Evolutionary conservation across 2,797 vertebrate genomes (phyloP).

Genomic region (Sternotherus odoratus): DNA sequence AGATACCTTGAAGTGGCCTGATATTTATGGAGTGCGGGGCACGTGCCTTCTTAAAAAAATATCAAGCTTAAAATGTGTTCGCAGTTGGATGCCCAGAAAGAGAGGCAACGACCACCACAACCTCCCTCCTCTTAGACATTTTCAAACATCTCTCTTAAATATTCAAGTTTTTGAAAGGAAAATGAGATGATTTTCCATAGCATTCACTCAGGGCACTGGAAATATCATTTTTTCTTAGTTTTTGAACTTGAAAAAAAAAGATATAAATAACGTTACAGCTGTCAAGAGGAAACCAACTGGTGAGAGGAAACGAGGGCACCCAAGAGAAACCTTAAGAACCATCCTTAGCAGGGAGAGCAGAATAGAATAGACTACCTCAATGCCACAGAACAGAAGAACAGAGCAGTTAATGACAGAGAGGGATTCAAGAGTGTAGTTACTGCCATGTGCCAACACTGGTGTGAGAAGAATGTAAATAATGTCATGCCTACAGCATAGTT

Average conservation of each 20-base stretch:
- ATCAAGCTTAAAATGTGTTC: neutral
- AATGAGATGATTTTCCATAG: neutral
- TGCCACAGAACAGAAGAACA: neutral
- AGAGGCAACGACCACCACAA: neutral
- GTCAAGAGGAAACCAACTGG: neutral
- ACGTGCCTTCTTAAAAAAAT: neutral
- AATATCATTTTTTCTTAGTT: neutral
- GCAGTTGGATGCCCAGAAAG: neutral
- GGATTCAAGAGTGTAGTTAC: neutral
- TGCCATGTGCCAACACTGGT: neutral
- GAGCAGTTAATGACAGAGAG: neutral
- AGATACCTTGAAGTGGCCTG: neutral
- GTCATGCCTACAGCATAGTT: neutral
- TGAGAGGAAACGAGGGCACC: neutral
- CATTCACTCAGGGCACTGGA: neutral
- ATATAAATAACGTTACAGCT: neutral
- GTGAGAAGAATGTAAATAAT: neutral
- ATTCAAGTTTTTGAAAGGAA: neutral
- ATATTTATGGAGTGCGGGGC: neutral
- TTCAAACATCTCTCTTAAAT: neutral
- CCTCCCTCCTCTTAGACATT: neutral
- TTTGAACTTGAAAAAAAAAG: neutral
- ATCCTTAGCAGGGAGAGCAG: neutral
- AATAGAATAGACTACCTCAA: neutral
- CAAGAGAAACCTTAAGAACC: neutral